Evolutionary conservation across 2,797 vertebrate species (phyloP).

Genomic region (Tenualosa ilisha): DNA sequence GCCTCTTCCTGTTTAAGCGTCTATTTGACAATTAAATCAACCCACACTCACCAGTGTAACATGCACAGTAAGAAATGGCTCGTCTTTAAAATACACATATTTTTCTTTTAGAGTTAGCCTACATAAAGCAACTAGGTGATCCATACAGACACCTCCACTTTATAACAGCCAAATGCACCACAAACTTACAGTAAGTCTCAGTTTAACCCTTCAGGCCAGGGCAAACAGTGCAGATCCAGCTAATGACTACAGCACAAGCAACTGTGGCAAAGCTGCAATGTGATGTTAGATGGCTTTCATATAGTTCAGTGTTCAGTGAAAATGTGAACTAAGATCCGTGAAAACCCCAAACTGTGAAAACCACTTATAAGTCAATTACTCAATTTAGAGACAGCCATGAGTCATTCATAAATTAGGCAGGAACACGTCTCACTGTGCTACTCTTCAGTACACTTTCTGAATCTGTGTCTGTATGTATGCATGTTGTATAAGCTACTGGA

Average conservation of each 20-base stretch:
- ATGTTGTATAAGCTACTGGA: no score
- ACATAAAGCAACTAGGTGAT: neutral
- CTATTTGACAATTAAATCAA: neutral
- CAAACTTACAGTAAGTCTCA: neutral
- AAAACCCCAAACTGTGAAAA: neutral
- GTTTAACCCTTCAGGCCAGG: no score
- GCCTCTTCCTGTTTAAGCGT: constrained; percentile 54
- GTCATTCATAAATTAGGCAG: constrained; percentile 11
- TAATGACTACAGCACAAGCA: neutral
- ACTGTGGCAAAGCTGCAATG: neutral
- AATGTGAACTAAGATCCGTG: neutral
- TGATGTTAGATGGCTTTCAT: neutral
- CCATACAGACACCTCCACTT: no score
- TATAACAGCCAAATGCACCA: neutral
- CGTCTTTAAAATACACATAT: neutral
- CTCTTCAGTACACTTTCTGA: neutral
- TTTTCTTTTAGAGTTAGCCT: neutral
- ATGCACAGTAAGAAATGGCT: neutral
- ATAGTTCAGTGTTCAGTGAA: neutral
- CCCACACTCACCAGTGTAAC: neutral
- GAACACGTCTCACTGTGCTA: neutral
- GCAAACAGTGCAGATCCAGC: no score
- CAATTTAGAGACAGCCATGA: neutral
- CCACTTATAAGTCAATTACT: neutral
- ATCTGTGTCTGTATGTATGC: no score